Percentiles rank a stretch among this genome's conserved stretches.
Conservation (phyloP, 2,113 vertebrate species). For the Petromus typicus region DNA sequence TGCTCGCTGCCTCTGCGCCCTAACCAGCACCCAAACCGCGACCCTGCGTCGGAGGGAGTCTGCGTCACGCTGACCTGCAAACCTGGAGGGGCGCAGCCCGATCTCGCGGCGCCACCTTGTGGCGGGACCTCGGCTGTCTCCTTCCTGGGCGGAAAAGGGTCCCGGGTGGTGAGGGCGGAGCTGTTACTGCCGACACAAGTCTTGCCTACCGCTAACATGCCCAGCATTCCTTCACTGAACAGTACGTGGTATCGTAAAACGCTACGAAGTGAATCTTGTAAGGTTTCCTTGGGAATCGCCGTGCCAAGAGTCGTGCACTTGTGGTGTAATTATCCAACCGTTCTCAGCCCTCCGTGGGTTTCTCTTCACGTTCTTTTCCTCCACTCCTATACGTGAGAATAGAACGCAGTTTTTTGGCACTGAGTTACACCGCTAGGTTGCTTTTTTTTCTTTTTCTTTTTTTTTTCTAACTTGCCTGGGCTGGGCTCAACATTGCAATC, state of each 20-base stretch:
- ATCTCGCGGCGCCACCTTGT: constrained; percentile 50
- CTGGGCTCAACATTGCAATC: background rate
- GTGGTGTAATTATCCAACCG: background rate
- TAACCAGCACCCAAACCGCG: background rate
- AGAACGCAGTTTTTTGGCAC: background rate
- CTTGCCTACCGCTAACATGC: background rate
- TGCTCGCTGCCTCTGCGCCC: background rate
- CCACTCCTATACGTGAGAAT: background rate
- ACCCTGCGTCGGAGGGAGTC: no score
- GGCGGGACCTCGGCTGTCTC: background rate
- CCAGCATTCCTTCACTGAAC: background rate
- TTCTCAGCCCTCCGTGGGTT: background rate
- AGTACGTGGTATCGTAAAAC: background rate
- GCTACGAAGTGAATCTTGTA: background rate
- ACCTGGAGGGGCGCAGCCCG: background rate
- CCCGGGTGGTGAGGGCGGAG: fast-evolving
- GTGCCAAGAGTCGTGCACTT: background rate
- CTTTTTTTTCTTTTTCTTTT: background rate
- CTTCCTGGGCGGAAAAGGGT: background rate
- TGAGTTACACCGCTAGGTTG: background rate
- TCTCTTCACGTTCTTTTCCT: background rate
- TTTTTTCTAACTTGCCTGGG: background rate
- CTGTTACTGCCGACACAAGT: background rate
- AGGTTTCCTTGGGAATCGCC: background rate
- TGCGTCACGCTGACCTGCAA: background rate